Evolutionary conservation across 2,888 invertebrate species (phyloP), one percentile per base, ranked within the genome.

Genomic region (Drosophila mercatorum): DNA sequence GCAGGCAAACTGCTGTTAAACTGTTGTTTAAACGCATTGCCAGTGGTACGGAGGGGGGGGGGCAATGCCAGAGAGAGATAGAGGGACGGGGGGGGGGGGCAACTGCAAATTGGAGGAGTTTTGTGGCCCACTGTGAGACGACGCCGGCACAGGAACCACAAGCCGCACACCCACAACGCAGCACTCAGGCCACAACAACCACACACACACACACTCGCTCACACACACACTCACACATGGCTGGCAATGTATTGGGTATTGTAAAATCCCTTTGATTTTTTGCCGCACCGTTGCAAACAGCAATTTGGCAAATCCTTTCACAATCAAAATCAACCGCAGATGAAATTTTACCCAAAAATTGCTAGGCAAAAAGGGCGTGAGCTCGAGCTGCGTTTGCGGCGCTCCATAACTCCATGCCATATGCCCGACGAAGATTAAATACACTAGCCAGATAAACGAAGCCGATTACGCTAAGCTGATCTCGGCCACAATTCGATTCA

Each of bases 271-370:
- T 86, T 86, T 86, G 85, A 86, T 86, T 86, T 86, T 86, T 89
- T 86, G 89, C 89, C 89, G 88, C 85, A 86, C 88, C 89, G 88
- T 76, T 89, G 85, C 89, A 89, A 89, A 87, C 91, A 91, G 90
- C 90, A 91, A 91, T 91, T 91, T 90, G 83, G 83, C 79, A 91
- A 91, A 91, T 91, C 91, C 91, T 90, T 91, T 91, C 89, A 91
- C 91, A 91, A 91, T 91, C 90, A 91, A 91, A 91, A 89, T 91
- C 91, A 91, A 91, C 91, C 91, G 82, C 91, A 91, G 91, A 90
- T 90, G 89, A 89, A 89, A 89, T 87, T 85, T 89, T 82, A 66
- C 80, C 88, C 84, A 75, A 82, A 57, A 79, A 82, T 73, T 78
- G 82, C 72, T 78, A 77, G 62, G 76, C 77, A 63, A 70, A 79